Evolutionary conservation across 2,888 invertebrate genomes (phyloP), one percentile per base, ranked within the genome.

Genomic region (Tiphia femorata): DNA sequence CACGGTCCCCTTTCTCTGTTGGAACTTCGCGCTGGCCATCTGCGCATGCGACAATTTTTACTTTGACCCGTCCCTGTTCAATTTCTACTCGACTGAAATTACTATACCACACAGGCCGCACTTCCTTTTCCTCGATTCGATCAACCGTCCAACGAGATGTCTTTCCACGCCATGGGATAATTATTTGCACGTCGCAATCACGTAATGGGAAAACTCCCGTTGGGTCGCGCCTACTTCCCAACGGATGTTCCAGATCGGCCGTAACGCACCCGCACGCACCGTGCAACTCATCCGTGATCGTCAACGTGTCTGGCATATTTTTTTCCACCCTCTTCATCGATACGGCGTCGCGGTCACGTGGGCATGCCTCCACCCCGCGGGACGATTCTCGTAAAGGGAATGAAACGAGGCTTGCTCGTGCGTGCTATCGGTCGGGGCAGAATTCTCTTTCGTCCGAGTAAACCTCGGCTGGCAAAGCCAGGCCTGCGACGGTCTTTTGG

Each of bases 101-200:
- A n/a, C n/a, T n/a, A n/a, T n/a, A n/a, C n/a, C n/a, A n/a, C n/a
- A n/a, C n/a, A n/a, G n/a, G n/a, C n/a, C n/a, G n/a, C n/a, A n/a
- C n/a, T n/a, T n/a, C n/a, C n/a, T n/a, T n/a, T n/a, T n/a, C n/a
- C n/a, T n/a, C n/a, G n/a, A n/a, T n/a, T n/a, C n/a, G n/a, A n/a
- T n/a, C n/a, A n/a, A n/a, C n/a, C n/a, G n/a, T n/a, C n/a, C n/a
- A n/a, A n/a, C n/a, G n/a, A n/a, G n/a, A 21, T n/a, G 40, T 40
- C 21, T 40, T 40, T 21, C 10, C 20, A 21, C 40, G 40, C 17
- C 19, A 12, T 21, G 35, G 48, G 51, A 69, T 69, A 70, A 68
- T 68, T 63, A 62, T 65, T 72, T 60, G 62, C 62, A 57, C 59
- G 43, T 23, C 42, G 64, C 67, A 72, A 75, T 75, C 62, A 66